Conservation (phyloP, 2,888 invertebrate genomes). For the Troides aeacus region DNA sequence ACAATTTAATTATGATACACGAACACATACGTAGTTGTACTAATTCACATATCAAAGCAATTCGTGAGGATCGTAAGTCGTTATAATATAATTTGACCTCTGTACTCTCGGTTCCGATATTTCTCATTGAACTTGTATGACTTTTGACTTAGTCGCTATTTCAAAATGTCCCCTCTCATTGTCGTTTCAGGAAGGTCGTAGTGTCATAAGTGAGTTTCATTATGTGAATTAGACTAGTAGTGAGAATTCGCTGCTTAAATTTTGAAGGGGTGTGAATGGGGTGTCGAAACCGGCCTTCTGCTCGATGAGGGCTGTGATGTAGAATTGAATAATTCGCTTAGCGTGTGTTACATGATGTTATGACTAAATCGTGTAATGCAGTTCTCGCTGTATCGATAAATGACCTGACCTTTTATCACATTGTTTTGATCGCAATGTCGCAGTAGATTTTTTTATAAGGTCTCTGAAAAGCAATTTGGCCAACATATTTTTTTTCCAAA, state of each 20-base stretch:
- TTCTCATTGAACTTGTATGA: constrained; percentile 67
- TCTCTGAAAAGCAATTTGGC: no score
- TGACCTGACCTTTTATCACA: constrained; percentile 50
- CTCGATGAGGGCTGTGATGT: constrained; percentile 62
- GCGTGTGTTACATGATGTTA: constrained; percentile 62
- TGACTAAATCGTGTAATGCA: constrained; percentile 56
- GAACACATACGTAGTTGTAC: no score
- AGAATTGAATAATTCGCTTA: constrained; percentile 66
- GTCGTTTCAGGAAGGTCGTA: constrained; percentile 39
- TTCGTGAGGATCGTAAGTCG: constrained; percentile 1
- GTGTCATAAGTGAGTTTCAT: constrained; percentile 38
- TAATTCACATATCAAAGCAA: neutral
- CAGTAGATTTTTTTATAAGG: constrained; percentile 20
- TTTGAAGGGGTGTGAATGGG: constrained; percentile 58
- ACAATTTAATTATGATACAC: no score
- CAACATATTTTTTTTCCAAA: no score
- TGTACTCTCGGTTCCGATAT: constrained; percentile 32
- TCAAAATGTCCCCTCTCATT: constrained; percentile 48
- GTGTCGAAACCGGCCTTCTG: constrained; percentile 65
- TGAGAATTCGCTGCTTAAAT: constrained; percentile 46
- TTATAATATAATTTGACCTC: constrained; percentile 20
- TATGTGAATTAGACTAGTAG: constrained; percentile 58
- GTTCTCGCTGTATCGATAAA: constrained; percentile 61
- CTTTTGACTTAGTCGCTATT: constrained; percentile 42
- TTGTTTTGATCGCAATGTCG: constrained; percentile 50